Evolutionary conservation across 2,113 vertebrate genomes (phyloP), one percentile per base, ranked within the genome.

Genomic region (Trichomycterus rosablanca): DNA sequence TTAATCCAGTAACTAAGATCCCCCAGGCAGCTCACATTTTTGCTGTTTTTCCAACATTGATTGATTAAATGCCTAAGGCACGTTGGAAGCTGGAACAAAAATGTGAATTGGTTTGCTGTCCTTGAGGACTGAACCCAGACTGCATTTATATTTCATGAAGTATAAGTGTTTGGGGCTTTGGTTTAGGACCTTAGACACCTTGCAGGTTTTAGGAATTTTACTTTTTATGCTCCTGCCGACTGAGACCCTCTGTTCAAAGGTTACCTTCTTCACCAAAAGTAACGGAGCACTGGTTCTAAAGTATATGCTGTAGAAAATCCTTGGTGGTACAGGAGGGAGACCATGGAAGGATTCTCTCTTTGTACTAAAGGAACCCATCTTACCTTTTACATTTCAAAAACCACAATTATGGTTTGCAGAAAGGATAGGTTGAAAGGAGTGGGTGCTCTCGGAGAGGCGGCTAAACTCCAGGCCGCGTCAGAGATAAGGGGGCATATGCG

Each of bases 401-500:
- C 32, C 23, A 26, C 32, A 26, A 56, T 65, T 56, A 57, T 39
- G 32, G n/a, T 5, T 22, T 35, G 53, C 48, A 30, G 52, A 57
- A 48, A 48, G 52, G 63, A 24, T 43, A 57, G 53, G 63, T 49
- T 15, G 14, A 39, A 46, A 55, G 18, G 51, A 64, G 51, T 37
- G 42, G 51, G 62, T 34, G 51, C 51, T 55, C 34, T 53, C 20
- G 46, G 62, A 54, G 14, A 65, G 52, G 24, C 43, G 43, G 32
- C 20, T 45, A 15, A 46, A 49, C 63, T 57, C 23, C 63, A 49
- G 30, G 16, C 34, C 22, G 6, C 46, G 11, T 18, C 22, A 9
- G 43, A 57, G 53, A 65, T 65, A 65, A 56, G 52, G 23, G 63
- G 44, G 61, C 24, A 28, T 34, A 42, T 32, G 57, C n/a, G 22